Evolutionary conservation across 2,888 invertebrate genomes (phyloP).

Genomic region (Colletes collaris): DNA sequence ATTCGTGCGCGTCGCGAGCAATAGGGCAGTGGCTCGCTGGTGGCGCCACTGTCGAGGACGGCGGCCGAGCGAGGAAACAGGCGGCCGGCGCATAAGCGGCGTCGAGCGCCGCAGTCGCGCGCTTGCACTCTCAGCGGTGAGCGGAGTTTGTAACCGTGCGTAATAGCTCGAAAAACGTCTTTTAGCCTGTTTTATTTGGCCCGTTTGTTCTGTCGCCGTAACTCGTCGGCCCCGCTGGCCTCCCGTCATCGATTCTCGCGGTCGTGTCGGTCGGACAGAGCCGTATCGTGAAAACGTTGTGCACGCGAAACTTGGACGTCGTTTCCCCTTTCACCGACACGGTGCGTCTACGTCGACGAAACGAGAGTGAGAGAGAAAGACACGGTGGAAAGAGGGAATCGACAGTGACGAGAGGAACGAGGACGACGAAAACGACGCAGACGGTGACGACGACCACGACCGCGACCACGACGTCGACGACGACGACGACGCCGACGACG

Average conservation of each 20-base stretch:
- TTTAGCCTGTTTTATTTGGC: conserved; percentile 35
- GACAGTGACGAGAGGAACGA: conserved; percentile 23
- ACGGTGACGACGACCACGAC: conserved; percentile 4
- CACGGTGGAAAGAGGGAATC: conserved; percentile 17
- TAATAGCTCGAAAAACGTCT: conserved; percentile 30
- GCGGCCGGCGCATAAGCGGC: conserved; percentile 74
- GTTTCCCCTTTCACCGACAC: conserved; percentile 28
- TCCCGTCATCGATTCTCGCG: conserved; percentile 38
- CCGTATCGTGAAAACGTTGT: not conserved
- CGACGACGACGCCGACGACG: conserved; percentile 8
- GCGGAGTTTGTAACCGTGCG: conserved; percentile 66
- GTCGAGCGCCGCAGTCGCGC: conserved; percentile 78
- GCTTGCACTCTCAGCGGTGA: conserved; percentile 80
- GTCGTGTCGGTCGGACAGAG: conserved; percentile 15
- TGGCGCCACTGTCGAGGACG: conserved; percentile 70
- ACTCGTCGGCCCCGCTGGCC: conserved; percentile 27
- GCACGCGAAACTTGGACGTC: conserved; percentile 20
- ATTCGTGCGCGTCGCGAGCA: conserved; percentile 21
- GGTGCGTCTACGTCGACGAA: conserved; percentile 21
- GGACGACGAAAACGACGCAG: not conserved
- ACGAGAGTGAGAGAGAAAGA: conserved; percentile 4
- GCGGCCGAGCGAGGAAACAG: conserved; percentile 67
- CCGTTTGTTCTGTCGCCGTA: conserved; percentile 15
- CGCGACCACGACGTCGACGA: conserved; percentile 12
- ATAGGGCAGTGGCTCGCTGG: conserved; percentile 60